These are phyloP conservation scores for Chaetoderma sp. DNA, from an alignment of 2,888 invertebrate species.

Conservation along the genomic window DNA sequence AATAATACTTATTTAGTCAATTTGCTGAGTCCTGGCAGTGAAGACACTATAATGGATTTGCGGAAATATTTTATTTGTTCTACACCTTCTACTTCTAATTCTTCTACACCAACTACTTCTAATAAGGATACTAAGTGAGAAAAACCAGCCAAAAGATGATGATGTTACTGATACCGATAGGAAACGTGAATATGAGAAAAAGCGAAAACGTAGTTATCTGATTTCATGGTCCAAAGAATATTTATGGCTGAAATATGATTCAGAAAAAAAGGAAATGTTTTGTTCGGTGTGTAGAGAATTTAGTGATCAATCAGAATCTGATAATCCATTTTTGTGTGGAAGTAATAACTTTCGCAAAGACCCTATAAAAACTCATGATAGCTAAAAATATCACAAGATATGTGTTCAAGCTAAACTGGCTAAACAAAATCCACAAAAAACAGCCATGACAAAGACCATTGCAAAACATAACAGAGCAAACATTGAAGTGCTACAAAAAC, in stretches of 20 bases:
- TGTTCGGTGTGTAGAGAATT: not conserved
- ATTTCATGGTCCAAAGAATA: not conserved
- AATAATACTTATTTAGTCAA: too few relatives aligned
- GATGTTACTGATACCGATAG: too few relatives aligned
- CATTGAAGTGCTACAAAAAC: not conserved
- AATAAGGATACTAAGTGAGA: too few relatives aligned
- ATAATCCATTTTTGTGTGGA: not conserved
- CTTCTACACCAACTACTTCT: too few relatives aligned
- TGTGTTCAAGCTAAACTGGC: not conserved
- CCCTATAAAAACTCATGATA: not conserved
- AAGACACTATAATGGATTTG: too few relatives aligned
- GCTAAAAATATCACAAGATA: not conserved
- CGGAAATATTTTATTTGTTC: too few relatives aligned
- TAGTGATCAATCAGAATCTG: not conserved
- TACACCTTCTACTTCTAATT: too few relatives aligned
- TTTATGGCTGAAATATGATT: not conserved
- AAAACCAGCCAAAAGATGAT: too few relatives aligned
- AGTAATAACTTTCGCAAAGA: not conserved
- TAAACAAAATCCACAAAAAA: not conserved
- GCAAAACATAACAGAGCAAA: too few relatives aligned
- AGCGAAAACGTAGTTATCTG: not conserved
- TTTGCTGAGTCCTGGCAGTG: too few relatives aligned
- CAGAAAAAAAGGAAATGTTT: not conserved
- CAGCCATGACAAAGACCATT: not conserved
- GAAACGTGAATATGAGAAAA: too few relatives aligned